A percentile compares a stretch with the other conserved stretches of the same genome.
Conservation (phyloP, 2,113 vertebrate genomes). For the Halcyon malimbica region DNA sequence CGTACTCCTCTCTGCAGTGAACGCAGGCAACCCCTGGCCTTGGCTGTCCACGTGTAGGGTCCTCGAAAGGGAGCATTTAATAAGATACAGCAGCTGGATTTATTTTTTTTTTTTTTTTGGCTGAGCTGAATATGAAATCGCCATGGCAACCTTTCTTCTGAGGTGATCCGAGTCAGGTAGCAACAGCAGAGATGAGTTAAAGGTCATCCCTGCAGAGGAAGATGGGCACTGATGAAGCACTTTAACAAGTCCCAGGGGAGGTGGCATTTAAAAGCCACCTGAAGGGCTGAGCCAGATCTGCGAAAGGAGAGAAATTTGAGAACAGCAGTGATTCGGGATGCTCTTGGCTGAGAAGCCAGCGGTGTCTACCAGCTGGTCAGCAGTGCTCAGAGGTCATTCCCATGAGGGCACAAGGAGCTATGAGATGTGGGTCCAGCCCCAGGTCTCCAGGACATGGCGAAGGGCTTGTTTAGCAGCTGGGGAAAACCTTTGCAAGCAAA, state of each 20-base stretch:
- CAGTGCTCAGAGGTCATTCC: neutral
- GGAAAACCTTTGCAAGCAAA: neutral
- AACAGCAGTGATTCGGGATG: neutral
- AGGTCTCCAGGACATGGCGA: neutral
- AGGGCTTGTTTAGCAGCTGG: neutral
- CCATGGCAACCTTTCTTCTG: slow-evolving; percentile 81
- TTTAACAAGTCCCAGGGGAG: slow-evolving; percentile 74
- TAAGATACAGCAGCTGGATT: slow-evolving; percentile 69
- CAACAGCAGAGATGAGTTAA: slow-evolving; percentile 72
- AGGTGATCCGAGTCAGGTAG: slow-evolving; percentile 78
- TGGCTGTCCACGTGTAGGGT: neutral
- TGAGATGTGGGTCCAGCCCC: neutral
- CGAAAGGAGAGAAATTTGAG: neutral
- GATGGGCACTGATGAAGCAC: slow-evolving; percentile 70
- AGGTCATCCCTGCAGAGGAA: slow-evolving; percentile 72
- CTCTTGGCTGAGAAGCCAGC: neutral
- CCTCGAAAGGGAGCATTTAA: slow-evolving; percentile 71
- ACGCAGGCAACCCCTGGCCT: neutral
- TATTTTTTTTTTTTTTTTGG: slow-evolving; percentile 8
- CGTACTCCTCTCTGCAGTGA: neutral
- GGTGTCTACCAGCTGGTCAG: neutral
- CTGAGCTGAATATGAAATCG: slow-evolving; percentile 59
- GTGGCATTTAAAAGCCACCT: slow-evolving; percentile 62
- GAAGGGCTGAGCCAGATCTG: neutral
- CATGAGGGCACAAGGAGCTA: neutral